These are phyloP conservation scores for Dryobates pubescens DNA, from an alignment of 2,797 vertebrate genomes.

Conservation along the genomic window DNA sequence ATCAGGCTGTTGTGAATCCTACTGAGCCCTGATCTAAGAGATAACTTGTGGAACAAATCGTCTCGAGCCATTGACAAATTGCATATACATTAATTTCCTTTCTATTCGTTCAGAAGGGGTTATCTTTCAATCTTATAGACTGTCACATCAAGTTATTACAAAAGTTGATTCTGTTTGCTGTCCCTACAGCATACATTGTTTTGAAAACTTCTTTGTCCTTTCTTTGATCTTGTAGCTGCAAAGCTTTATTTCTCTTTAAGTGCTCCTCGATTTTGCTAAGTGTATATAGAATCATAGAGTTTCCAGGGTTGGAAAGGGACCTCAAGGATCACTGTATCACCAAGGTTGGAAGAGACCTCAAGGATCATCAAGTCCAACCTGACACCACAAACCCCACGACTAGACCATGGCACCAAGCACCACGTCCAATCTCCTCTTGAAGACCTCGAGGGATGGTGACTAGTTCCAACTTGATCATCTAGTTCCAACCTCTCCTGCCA, in stretches of 20 bases:
- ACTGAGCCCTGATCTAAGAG: background rate
- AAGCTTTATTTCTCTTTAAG: background rate
- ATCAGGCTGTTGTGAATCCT: background rate
- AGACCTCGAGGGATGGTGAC: no score
- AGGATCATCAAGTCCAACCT: no score
- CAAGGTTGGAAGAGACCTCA: no score
- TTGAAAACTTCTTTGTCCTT: background rate
- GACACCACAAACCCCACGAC: no score
- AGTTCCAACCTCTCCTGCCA: no score
- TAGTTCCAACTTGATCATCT: no score
- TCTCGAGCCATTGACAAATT: background rate
- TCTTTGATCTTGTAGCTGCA: background rate
- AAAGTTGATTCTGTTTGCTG: background rate
- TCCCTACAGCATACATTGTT: background rate
- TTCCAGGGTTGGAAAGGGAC: no score
- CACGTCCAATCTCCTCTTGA: no score
- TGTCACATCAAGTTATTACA: background rate
- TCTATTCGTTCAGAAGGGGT: background rate
- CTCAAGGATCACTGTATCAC: no score
- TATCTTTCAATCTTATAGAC: background rate
- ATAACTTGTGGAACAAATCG: background rate
- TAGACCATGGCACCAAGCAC: no score
- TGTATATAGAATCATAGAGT: background rate
- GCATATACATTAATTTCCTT: background rate
- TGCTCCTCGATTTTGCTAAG: background rate